Percentiles rank a stretch among this genome's conserved stretches.
These are phyloP conservation scores for Glaucopsyche alexis DNA, from an alignment of 2,888 invertebrate species.

Conservation along the genomic window DNA sequence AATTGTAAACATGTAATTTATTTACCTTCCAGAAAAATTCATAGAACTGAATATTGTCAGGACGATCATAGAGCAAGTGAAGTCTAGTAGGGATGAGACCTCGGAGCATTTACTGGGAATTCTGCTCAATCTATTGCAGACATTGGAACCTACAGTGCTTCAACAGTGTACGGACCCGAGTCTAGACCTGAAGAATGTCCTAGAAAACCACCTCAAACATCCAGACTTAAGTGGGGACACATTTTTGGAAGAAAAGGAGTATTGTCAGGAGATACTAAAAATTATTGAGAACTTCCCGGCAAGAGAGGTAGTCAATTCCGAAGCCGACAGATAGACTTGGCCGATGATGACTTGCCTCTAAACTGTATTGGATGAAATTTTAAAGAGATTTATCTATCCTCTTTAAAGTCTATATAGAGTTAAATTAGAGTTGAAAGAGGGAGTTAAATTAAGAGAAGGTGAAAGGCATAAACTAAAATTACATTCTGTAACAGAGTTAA, in stretches of 20 bases:
- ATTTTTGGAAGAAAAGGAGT: slow-evolving; percentile 58
- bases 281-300: slow-evolving; percentile 43
- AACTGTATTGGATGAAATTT: background rate
- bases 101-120: slow-evolving; percentile 61
- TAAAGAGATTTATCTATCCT: background rate
- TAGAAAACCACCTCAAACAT: slow-evolving; percentile 49
- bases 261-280: slow-evolving; percentile 48
- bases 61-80: slow-evolving; percentile 49
- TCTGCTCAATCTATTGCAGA: slow-evolving; percentile 49
- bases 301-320: slow-evolving; percentile 41
- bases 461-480: no score
- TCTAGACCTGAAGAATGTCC: slow-evolving; percentile 46
- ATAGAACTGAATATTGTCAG: slow-evolving; percentile 52
- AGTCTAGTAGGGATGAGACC: slow-evolving; percentile 47
- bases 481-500: no score
- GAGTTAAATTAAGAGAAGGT: no score
- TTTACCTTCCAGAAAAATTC: slow-evolving; percentile 52
- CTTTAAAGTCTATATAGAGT: no score
- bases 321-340: slow-evolving; percentile 54
- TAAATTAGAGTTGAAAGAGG: no score
- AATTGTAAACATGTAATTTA: background rate
- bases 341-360: background rate
- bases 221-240: slow-evolving; percentile 51
- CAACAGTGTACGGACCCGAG: slow-evolving; percentile 50
- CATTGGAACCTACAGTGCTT: slow-evolving; percentile 45